Evolutionary conservation across 2,797 vertebrate genomes (phyloP).

Genomic region (Natrix natrix): DNA sequence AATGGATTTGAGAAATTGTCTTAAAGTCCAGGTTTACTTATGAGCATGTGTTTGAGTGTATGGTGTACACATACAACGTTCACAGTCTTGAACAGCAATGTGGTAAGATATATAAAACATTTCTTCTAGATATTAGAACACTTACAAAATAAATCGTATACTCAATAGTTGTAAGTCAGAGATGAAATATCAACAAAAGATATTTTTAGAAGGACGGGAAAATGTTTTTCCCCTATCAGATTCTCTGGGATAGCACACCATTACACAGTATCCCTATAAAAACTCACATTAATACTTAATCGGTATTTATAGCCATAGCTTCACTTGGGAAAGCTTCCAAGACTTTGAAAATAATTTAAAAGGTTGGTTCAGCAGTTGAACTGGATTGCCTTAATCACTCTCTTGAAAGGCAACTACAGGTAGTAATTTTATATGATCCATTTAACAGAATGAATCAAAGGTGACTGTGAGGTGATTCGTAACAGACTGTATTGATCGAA

Average conservation of each 20-base stretch:
- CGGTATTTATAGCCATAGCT: constrained; percentile 58
- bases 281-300: constrained; percentile 64
- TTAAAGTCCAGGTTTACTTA: not conserved
- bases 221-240: constrained; percentile 48
- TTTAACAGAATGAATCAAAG: constrained; percentile 54
- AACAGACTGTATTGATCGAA: constrained; percentile 40
- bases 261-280: constrained; percentile 41
- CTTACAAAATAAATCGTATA: constrained; percentile 3
- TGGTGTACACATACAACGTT: not conserved
- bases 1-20: not conserved
- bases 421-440: constrained; percentile 43
- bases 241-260: constrained; percentile 37
- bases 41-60: not conserved
- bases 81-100: not conserved
- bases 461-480: constrained; percentile 47
- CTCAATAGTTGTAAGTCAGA: not conserved
- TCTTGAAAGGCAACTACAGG: constrained; percentile 34
- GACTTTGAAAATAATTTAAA: constrained; percentile 46
- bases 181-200: constrained; percentile 6
- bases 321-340: constrained; percentile 49
- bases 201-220: not conserved
- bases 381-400: constrained; percentile 35
- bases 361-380: constrained; percentile 50
- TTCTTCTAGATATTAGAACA: not conserved
- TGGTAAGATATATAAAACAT: not conserved